Percentiles rank a stretch among this genome's conserved stretches.
Evolutionary conservation across 2,113 vertebrate genomes (phyloP).

Genomic region (Tringa solitaria): DNA sequence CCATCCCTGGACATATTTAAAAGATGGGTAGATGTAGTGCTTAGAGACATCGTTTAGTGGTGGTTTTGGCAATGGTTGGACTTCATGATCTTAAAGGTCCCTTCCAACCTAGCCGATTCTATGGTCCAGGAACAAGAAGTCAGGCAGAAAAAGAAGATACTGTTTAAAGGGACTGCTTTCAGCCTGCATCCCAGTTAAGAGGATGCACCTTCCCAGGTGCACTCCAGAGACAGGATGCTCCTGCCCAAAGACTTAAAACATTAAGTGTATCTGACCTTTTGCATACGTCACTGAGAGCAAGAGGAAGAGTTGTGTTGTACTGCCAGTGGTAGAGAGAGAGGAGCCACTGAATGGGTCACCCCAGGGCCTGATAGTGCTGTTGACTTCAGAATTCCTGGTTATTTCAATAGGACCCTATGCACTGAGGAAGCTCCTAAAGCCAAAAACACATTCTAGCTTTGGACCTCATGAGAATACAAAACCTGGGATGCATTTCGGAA

Average conservation of each 20-base stretch:
- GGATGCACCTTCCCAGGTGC: background rate
- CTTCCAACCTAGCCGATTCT: background rate
- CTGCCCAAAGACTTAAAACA: background rate
- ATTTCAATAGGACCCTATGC: background rate
- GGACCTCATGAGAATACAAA: background rate
- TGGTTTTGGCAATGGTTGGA: background rate
- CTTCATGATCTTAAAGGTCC: background rate
- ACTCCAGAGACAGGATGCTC: background rate
- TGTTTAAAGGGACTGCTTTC: background rate
- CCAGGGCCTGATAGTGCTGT: background rate
- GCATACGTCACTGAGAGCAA: background rate
- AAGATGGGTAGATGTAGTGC: background rate
- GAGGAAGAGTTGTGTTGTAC: background rate
- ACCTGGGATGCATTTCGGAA: background rate
- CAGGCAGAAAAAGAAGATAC: background rate
- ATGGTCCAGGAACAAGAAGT: background rate
- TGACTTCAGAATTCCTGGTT: background rate
- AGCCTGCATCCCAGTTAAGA: background rate
- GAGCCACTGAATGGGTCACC: accelerated
- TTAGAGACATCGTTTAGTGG: background rate
- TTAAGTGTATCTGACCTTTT: background rate
- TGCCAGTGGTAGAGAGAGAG: background rate
- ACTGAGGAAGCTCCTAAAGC: background rate
- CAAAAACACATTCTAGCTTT: background rate
- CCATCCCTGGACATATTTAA: background rate